Percentiles rank a stretch among this genome's conserved stretches.
phyloP scores from a whole-genome alignment of 2,113 vertebrate genomes.

The Aspiorhynchus laticeps region DNA sequence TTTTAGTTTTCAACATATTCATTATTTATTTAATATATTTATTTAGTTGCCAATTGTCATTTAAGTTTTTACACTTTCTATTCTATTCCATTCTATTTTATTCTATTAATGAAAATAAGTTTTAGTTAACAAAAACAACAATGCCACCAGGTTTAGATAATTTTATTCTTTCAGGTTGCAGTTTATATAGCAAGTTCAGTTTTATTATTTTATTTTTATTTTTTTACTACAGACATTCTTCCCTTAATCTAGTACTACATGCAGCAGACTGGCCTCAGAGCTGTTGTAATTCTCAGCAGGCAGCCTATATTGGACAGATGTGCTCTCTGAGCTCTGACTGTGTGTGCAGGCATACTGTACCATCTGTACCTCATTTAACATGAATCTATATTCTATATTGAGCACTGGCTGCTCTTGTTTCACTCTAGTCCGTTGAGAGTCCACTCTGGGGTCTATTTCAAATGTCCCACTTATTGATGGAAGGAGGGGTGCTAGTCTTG shows the following conservation, averaged over 20 bases:
- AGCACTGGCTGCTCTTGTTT: slow-evolving; percentile 51
- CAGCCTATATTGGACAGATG: not conserved
- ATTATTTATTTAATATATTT: not conserved
- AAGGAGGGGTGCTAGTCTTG: not conserved
- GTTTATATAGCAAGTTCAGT: not conserved
- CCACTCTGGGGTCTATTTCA: slow-evolving; percentile 40
- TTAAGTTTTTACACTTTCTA: not conserved
- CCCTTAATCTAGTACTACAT: not conserved
- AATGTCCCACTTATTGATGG: slow-evolving; percentile 53
- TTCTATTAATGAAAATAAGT: not conserved
- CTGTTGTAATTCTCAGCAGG: not conserved
- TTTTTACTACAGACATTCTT: not conserved
- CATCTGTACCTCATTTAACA: slow-evolving; percentile 1
- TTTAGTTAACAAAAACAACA: not conserved
- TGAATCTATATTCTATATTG: slow-evolving; percentile 45
- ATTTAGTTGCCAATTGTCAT: not conserved
- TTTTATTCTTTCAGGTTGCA: not conserved
- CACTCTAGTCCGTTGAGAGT: slow-evolving; percentile 49
- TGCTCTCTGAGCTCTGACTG: not conserved
- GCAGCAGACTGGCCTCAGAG: not conserved
- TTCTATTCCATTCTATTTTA: not conserved
- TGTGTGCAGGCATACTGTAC: slow-evolving; percentile 23
- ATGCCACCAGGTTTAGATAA: not conserved
- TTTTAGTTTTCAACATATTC: not conserved
- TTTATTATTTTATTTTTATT: not conserved